Base-by-base conservation (phyloP, 1,140 invertebrate species). In the Pissodes strobi region DNA sequence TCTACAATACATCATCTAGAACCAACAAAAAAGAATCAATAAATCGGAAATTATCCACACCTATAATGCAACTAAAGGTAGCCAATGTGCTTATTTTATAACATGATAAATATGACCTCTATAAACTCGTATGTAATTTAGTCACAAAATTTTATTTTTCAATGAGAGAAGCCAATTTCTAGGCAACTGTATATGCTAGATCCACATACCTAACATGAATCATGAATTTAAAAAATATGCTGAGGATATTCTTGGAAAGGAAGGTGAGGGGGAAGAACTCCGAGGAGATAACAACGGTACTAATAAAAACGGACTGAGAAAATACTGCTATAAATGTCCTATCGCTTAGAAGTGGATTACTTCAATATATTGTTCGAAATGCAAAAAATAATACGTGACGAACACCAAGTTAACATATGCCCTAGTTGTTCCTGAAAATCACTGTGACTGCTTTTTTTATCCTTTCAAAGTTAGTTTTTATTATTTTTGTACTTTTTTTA, bases 161-260 rank as follows among this genome's bases (percentile, higher is more conserved):
- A 30, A 30, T 4, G 27, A 30, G 27, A n/a, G n/a, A n/a, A n/a
- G n/a, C n/a, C n/a, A n/a, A n/a, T n/a, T n/a, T n/a, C n/a, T n/a
- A n/a, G n/a, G 10, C 6, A 17, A 41, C 6, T 13, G 4, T 4
- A 17, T 41, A 17, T 41, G 39, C 15, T 41, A 41, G 15, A 41
- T n/a, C n/a, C n/a, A 13, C 30, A 13, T 41, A 17, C 15, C 10
- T 41, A 41, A 17, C 10, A n/a, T n/a, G 10, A 17, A 17, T 41
- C 6, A 34, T 34, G 30, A 34, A 34, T n/a, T n/a, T n/a, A 41
- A 41, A 41, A 41, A 41, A 41, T n/a, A n/a, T 41, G n/a, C n/a
- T 34, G 30, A 34, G 30, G 30, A 34, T 34, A 34, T 34, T 34
- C 30, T 34, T 6, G 30, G 39, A 41, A 41, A 8, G 13, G 39